Evolutionary conservation across 1,140 invertebrate species (phyloP), one percentile per base, ranked within the genome.

Genomic region (Anastrepha ludens): DNA sequence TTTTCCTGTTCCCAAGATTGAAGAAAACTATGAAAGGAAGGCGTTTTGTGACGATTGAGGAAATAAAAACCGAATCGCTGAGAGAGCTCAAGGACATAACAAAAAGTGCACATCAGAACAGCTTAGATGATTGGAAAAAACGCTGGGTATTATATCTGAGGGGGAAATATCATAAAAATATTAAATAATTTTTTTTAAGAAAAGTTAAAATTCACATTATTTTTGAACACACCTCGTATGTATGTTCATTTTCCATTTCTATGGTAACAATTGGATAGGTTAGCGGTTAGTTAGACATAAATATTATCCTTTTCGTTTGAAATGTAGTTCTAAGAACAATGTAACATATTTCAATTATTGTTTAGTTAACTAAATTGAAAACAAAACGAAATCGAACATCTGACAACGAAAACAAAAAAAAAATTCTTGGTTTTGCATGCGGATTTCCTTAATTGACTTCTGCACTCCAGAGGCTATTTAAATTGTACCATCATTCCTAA

Each of bases 391-490:
- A 47, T 47, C 17, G 39, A 74, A 74, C 39, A 2, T 13, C 13
- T 47, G 44, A 47, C 67, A 39, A n/a, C 60, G 4, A 62, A 13
- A 29, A 29, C 29, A 11, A 13, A n/a, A 17, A 17, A n/a, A 15
- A 62, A 13, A 62, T 6, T 74, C 39, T 74, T 47, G 5, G 11
- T 47, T 47, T 15, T 44, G 4, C 41, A 4, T n/a, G 5, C 67
- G 41, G 39, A 67, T 39, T 5, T 41, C 17, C 39, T 47, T 74
- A 74, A 74, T 74, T 74, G 67, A 74, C 67, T 47, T 39, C 41
- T 11, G 41, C 41, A 47, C 67, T n/a, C 41, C 13, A 39, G 67
- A 74, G 67, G 67, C 67, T 41, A 74, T 74, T 74, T 74, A 17
- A 41, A 29, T 62, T 17, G 9, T 9, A 7, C 17, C 5, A 15